Conservation (phyloP, 1,140 invertebrate species). For the Hycleus cichorii region DNA sequence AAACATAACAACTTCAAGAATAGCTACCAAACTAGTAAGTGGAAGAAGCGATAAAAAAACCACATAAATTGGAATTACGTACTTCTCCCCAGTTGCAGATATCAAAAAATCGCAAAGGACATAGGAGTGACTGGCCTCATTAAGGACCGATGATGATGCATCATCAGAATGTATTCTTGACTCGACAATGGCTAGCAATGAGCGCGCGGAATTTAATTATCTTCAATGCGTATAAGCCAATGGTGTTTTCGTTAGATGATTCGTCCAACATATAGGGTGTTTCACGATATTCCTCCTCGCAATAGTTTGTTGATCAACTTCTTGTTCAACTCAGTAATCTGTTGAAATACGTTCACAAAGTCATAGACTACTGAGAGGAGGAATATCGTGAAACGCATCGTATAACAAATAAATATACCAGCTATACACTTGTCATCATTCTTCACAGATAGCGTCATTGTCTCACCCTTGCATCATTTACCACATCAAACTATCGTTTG, state of each 20-base stretch:
- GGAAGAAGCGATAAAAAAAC: no score
- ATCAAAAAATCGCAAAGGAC: no score
- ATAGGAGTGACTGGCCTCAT: conserved; percentile 9
- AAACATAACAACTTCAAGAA: neutral
- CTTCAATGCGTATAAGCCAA: conserved; percentile 2
- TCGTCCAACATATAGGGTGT: neutral
- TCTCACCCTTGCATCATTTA: conserved; percentile 39
- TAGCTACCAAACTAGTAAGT: no score
- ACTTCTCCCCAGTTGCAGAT: no score
- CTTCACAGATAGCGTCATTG: conserved; percentile 36
- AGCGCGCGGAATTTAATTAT: conserved; percentile 30
- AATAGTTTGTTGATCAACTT: neutral
- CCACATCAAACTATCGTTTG: conserved; percentile 38
- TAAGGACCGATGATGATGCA: conserved; percentile 17
- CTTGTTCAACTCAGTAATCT: neutral
- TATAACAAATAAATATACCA: conserved; percentile 9
- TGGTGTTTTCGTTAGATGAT: neutral
- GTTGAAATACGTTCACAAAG: neutral
- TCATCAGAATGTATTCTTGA: conserved; percentile 29
- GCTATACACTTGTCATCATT: conserved; percentile 31
- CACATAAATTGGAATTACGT: no score
- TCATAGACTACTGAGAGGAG: no score
- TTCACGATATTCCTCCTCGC: no score
- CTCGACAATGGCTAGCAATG: conserved; percentile 27
- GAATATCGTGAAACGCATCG: neutral